Percentiles rank a stretch among this genome's conserved stretches.
Evolutionary conservation across 1,140 invertebrate species (phyloP).

Genomic region (Scylla paramamosain): DNA sequence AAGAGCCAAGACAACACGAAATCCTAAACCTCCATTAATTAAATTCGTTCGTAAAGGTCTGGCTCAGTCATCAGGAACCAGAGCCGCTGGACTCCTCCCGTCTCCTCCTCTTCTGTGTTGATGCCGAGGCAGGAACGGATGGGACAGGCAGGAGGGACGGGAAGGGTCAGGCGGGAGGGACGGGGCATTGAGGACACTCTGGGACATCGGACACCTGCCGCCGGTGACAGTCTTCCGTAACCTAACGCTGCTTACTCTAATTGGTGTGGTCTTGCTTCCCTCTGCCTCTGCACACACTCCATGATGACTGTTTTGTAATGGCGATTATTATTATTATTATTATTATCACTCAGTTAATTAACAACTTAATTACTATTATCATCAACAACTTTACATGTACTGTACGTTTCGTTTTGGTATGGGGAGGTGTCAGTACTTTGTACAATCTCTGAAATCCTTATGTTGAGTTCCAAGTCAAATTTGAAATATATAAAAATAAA

Average conservation of each 20-base stretch:
- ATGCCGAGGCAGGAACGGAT: background rate
- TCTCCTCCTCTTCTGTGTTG: background rate
- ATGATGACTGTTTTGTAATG: too few relatives aligned
- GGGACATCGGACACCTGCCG: background rate
- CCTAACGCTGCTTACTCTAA: background rate
- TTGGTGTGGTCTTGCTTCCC: background rate
- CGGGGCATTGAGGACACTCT: background rate
- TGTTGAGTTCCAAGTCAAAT: too few relatives aligned
- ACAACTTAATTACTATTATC: too few relatives aligned
- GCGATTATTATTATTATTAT: too few relatives aligned
- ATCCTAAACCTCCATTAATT: slow-evolving; percentile 1
- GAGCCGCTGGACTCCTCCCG: background rate
- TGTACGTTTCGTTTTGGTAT: too few relatives aligned
- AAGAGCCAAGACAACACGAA: background rate
- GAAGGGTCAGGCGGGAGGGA: background rate
- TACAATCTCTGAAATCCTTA: too few relatives aligned
- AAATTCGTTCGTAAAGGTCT: background rate
- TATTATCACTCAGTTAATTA: too few relatives aligned
- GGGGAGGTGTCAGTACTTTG: too few relatives aligned
- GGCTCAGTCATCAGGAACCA: background rate
- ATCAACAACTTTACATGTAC: too few relatives aligned
- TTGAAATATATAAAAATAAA: too few relatives aligned
- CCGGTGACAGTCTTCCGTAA: background rate
- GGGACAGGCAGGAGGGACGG: background rate
- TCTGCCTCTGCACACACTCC: background rate